Evolutionary conservation across 2,113 vertebrate species (phyloP).

Genomic region (Macquaria australasica): DNA sequence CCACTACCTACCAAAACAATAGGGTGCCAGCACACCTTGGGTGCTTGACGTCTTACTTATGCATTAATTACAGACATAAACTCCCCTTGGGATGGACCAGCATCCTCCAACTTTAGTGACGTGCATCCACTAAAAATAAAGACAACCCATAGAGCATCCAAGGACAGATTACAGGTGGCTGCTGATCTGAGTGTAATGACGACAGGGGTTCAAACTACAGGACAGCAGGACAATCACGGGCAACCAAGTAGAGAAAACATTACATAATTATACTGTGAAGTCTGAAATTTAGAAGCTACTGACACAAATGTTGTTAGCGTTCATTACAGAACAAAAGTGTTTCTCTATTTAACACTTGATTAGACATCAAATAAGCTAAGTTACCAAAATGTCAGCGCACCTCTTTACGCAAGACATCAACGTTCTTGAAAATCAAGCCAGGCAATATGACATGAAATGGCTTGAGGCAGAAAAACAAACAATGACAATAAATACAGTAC

Average conservation of each 20-base stretch:
- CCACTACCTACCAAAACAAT: background rate
- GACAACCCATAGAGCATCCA: background rate
- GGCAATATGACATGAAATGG: background rate
- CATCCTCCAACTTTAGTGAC: slow-evolving; percentile 1
- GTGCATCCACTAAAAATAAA: slow-evolving; percentile 28
- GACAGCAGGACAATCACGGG: background rate
- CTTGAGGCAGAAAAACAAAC: background rate
- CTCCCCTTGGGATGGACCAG: background rate
- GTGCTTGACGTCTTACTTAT: background rate
- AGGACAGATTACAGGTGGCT: slow-evolving; percentile 1
- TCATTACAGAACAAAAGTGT: background rate
- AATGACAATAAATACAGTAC: background rate
- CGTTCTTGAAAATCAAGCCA: background rate
- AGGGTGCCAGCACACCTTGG: background rate
- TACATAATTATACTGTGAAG: background rate
- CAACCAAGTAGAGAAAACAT: background rate
- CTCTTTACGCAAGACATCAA: background rate
- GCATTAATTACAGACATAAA: background rate
- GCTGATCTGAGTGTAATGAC: background rate
- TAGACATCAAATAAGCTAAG: background rate
- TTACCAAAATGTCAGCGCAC: background rate
- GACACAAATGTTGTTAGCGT: background rate
- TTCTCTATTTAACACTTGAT: background rate
- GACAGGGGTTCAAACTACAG: background rate
- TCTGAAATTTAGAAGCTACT: background rate